Percentiles rank a stretch among this genome's conserved stretches.
These are phyloP conservation scores for Cynodonichthys magdalenae DNA, from an alignment of 2,797 vertebrate species.

Conservation along the genomic window DNA sequence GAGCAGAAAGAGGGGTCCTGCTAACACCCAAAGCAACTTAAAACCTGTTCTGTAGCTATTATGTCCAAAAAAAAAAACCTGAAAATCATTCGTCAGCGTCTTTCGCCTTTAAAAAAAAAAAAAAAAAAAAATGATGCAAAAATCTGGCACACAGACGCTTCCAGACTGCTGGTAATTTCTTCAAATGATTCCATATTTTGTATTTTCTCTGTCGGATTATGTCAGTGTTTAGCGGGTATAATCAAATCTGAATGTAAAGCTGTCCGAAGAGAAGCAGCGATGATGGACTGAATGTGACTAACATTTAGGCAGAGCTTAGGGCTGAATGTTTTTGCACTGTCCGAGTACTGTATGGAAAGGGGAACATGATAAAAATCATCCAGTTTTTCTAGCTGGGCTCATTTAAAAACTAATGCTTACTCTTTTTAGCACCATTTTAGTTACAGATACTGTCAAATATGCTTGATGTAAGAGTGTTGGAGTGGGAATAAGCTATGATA, in stretches of 20 bases:
- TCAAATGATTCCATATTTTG: slow-evolving; percentile 9
- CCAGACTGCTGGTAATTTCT: slow-evolving; percentile 23
- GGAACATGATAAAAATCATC: slow-evolving; percentile 34
- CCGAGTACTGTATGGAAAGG: slow-evolving; percentile 69
- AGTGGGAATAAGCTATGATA: slow-evolving; percentile 67
- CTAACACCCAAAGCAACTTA: slow-evolving; percentile 5
- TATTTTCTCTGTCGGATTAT: slow-evolving; percentile 25
- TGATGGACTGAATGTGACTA: slow-evolving; percentile 25
- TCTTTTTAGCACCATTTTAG: slow-evolving; percentile 40
- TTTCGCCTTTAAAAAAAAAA: slow-evolving; percentile 23
- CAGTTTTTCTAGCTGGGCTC: slow-evolving; percentile 38
- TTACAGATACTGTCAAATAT: slow-evolving; percentile 46
- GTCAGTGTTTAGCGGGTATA: slow-evolving; percentile 46
- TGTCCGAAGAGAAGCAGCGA: slow-evolving; percentile 27
- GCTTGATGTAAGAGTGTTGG: slow-evolving; percentile 48
- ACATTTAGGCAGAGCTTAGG: slow-evolving; percentile 12
- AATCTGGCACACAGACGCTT: slow-evolving; percentile 29
- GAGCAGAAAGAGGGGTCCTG: slow-evolving; percentile 14
- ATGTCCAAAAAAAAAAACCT: slow-evolving; percentile 11
- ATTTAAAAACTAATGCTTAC: slow-evolving; percentile 37
- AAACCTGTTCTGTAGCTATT: slow-evolving; percentile 30
- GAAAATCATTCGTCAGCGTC: slow-evolving; percentile 22
- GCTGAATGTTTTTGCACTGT: slow-evolving; percentile 73
- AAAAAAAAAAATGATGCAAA: slow-evolving; percentile 32
- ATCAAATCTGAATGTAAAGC: slow-evolving; percentile 68